These are phyloP conservation scores for Bambusicola thoracicus DNA, from an alignment of 2,113 vertebrate genomes.

Conservation along the genomic window DNA sequence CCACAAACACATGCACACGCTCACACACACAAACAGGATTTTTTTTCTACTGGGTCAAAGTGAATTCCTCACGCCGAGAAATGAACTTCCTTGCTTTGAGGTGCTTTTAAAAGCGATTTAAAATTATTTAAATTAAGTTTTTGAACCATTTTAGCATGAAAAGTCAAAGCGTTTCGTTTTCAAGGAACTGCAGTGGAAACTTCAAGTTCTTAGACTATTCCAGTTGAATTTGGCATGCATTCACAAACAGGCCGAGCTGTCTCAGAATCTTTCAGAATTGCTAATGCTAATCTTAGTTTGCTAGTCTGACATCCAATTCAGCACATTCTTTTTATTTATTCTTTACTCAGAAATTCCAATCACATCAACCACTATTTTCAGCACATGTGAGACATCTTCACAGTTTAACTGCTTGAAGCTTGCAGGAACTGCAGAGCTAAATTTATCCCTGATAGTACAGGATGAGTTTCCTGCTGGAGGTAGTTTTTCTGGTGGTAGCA, in stretches of 20 bases:
- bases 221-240: not conserved
- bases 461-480: not conserved
- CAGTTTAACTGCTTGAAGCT: not conserved
- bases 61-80: not conserved
- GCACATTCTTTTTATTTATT: not conserved
- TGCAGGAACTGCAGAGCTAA: not conserved
- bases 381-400: not conserved
- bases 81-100: not conserved
- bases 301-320: not conserved
- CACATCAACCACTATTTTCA: not conserved
- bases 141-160: not conserved
- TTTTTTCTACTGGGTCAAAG: not conserved
- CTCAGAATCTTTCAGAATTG: not conserved
- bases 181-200: not conserved
- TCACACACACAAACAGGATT: not conserved
- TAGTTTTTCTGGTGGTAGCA: not conserved
- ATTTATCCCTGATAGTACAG: not conserved
- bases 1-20: fast-evolving
- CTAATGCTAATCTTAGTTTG: not conserved
- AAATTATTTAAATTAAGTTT: not conserved
- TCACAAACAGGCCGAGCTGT: not conserved
- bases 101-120: not conserved
- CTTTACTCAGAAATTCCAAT: not conserved
- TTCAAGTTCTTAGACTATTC: not conserved
- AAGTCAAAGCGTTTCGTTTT: not conserved